Evolutionary conservation across 2,797 vertebrate genomes (phyloP), one percentile per base, ranked within the genome.

Genomic region (Antrozous pallidus): DNA sequence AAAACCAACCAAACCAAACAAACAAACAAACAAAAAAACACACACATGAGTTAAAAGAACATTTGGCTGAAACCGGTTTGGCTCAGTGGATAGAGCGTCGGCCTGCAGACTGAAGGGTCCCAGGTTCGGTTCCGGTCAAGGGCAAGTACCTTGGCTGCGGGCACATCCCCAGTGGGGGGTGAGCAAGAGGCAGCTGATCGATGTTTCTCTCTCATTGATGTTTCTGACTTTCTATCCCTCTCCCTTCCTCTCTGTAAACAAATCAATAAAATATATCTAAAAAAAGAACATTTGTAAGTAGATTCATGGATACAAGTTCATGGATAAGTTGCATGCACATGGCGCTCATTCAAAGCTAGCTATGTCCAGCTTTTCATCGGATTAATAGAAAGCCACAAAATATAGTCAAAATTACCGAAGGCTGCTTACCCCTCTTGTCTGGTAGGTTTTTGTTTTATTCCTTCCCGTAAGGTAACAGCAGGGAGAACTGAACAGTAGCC

Each of bases 301-400:
- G 3, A n/a, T n/a, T 14, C 8, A 0, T 22, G 3, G 26, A n/a
- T 24, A 31, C 47, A 33, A 28, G 18, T 6, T 5, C 49, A 5
- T 33, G 8, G 45, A 1, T 67, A 1, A 31, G 38, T 45, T 36
- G 12, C 22, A 58, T 20, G 17, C 6, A 22, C 14, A 47, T 26
- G 1, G 16, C 40, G 3, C 9, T 2, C 36, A 20, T 38, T 70
- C 56, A 67, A 36, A 33, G 18, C 74, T 33, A 84, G 28, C 8
- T 28, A 28, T 51, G 6, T 78, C 16, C 42, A 14, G 36, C 42
- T 61, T 78, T 86, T 86, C 51, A 42, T 69, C 49, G 54, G 4
- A 36, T 75, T 8, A 74, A 38, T n/a, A 3, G 4, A 49, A 6
- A 63, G 36, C 38, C 28, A 11, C 24, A 78, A 63, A 24, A 31